Percentiles rank a stretch among this genome's conserved stretches.
Evolutionary conservation across 2,888 invertebrate species (phyloP).

Genomic region (Nasonovia ribisnigri): DNA sequence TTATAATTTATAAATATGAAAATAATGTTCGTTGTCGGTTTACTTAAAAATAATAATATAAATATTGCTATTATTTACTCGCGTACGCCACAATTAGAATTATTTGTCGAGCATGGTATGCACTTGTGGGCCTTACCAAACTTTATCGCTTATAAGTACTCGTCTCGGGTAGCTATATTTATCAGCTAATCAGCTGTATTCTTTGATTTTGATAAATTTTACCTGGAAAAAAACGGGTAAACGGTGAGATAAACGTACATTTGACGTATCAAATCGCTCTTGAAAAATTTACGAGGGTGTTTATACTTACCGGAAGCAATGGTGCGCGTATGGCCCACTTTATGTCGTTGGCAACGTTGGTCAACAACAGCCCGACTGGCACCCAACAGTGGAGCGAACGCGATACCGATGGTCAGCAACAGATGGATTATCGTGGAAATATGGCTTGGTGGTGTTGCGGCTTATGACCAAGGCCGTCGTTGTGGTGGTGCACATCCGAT

Average conservation of each 20-base stretch:
- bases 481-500: constrained; percentile 4
- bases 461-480: neutral
- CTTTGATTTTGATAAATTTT: neutral
- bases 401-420: constrained; percentile 52
- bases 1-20: neutral
- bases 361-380: constrained; percentile 61
- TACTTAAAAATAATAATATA: neutral
- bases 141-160: neutral
- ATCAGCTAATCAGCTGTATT: neutral
- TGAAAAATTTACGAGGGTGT: neutral
- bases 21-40: neutral
- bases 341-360: constrained; percentile 59
- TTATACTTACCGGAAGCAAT: constrained; percentile 42
- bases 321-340: constrained; percentile 51
- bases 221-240: neutral
- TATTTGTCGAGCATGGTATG: too few species aligned
- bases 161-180: neutral
- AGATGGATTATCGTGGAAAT: constrained; percentile 40
- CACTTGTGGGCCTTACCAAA: too few species aligned
- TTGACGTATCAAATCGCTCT: neutral
- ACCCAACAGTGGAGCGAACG: constrained; percentile 60
- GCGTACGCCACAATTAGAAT: too few species aligned
- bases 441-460: constrained; percentile 20
- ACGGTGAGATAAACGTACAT: neutral
- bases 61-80: too few species aligned